phyloP scores from a whole-genome alignment of 1,140 invertebrate species.

The Bombus cullumanus region DNA sequence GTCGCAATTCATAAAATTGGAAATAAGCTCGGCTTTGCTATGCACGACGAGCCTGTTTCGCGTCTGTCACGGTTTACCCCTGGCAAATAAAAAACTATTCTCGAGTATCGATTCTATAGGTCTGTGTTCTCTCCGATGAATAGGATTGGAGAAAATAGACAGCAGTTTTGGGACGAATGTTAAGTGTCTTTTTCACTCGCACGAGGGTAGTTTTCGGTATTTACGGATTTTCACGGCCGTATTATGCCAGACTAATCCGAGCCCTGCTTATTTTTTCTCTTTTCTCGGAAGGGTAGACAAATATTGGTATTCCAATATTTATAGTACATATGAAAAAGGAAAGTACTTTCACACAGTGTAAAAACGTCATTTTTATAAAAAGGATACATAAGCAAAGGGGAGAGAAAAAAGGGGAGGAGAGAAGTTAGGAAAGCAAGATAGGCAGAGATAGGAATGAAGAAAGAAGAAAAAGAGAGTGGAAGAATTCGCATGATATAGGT shows the following conservation, averaged over 20 bases:
- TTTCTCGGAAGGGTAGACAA: background rate
- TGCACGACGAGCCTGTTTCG: background rate
- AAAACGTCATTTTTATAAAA: too few species aligned
- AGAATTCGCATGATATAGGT: background rate
- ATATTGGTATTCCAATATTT: background rate
- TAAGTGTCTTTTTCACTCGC: too few species aligned
- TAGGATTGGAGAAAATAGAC: background rate
- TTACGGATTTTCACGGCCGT: too few species aligned
- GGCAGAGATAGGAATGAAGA: background rate
- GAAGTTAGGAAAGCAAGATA: background rate
- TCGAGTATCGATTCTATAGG: background rate
- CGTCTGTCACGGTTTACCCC: background rate
- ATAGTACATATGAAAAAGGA: background rate
- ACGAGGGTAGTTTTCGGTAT: too few species aligned
- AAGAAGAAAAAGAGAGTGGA: background rate
- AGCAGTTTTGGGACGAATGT: too few species aligned
- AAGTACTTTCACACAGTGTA: too few species aligned
- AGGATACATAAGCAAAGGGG: background rate
- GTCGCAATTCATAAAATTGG: background rate
- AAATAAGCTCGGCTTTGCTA: background rate
- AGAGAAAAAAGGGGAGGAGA: too few species aligned
- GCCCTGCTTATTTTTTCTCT: background rate
- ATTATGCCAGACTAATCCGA: too few species aligned
- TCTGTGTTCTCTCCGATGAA: background rate
- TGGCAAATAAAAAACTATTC: background rate